These are phyloP conservation scores for Platypus cylindrus DNA, from an alignment of 2,888 invertebrate species.

Conservation along the genomic window DNA sequence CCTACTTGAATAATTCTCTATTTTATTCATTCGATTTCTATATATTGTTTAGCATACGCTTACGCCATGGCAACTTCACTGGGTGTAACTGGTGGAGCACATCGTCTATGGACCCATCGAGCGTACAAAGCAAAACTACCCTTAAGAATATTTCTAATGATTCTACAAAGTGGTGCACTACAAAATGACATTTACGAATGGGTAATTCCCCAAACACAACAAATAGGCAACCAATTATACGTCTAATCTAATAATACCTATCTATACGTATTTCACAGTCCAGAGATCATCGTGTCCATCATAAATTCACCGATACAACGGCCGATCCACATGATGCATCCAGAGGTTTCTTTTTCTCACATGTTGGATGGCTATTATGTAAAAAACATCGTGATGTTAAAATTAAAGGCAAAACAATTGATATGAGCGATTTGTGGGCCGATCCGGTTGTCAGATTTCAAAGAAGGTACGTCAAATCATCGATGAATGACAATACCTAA, in stretches of 20 bases:
- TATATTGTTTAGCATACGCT: conserved; percentile 14
- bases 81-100: conserved; percentile 78
- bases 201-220: too few species aligned
- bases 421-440: conserved; percentile 73
- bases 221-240: not conserved
- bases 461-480: conserved; percentile 48
- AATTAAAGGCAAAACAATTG: conserved; percentile 66
- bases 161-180: conserved; percentile 75
- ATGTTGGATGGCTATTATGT: conserved; percentile 86
- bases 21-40: conserved; percentile 1
- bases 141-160: conserved; percentile 61
- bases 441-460: conserved; percentile 82
- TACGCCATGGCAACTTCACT: conserved; percentile 16
- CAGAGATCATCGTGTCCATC: conserved; percentile 71
- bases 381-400: conserved; percentile 85
- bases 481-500: not conserved
- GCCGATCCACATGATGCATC: conserved; percentile 83
- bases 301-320: conserved; percentile 79
- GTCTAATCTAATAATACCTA: not conserved
- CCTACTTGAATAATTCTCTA: conserved; percentile 1
- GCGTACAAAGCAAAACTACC: conserved; percentile 76
- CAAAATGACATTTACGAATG: conserved; percentile 84
- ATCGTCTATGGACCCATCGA: conserved; percentile 84
- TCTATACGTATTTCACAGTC: conserved; percentile 59
- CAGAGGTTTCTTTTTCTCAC: conserved; percentile 85